Evolutionary conservation across 2,888 invertebrate genomes (phyloP).

Genomic region (Melanostoma mellinum): DNA sequence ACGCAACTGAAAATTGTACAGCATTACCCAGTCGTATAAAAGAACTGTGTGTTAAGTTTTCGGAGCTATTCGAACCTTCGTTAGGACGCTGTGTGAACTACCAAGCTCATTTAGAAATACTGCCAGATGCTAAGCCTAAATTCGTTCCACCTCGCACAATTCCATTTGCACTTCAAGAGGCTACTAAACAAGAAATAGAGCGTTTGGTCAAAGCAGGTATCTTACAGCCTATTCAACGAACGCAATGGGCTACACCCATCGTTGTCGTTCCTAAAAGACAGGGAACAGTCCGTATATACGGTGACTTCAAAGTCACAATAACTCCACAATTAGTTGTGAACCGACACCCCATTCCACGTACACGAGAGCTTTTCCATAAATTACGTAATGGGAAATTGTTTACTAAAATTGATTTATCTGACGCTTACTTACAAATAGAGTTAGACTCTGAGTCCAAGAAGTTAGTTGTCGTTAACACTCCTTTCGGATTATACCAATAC

Average conservation of each 20-base stretch:
- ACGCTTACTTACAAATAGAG: slow-evolving; percentile 32
- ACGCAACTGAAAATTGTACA: background rate
- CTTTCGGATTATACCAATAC: slow-evolving; percentile 47
- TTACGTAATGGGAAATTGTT: slow-evolving; percentile 17
- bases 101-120: slow-evolving; percentile 6
- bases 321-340: slow-evolving; percentile 1
- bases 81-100: background rate
- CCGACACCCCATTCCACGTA: background rate
- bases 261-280: slow-evolving; percentile 55
- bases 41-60: background rate
- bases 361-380: slow-evolving; percentile 32
- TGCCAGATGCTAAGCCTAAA: slow-evolving; percentile 32
- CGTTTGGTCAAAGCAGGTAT: slow-evolving; percentile 60
- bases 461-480: slow-evolving; percentile 34
- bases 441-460: no score
- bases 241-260: slow-evolving; percentile 73
- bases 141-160: slow-evolving; percentile 69
- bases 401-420: slow-evolving; percentile 2
- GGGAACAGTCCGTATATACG: slow-evolving; percentile 66
- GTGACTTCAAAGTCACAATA: slow-evolving; percentile 43
- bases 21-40: background rate
- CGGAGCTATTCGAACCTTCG: background rate
- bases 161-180: slow-evolving; percentile 63
- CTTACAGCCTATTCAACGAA: slow-evolving; percentile 63
- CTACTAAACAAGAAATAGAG: slow-evolving; percentile 58